Conservation (phyloP, 2,888 invertebrate species). For the Trachelus stipa region DNA sequence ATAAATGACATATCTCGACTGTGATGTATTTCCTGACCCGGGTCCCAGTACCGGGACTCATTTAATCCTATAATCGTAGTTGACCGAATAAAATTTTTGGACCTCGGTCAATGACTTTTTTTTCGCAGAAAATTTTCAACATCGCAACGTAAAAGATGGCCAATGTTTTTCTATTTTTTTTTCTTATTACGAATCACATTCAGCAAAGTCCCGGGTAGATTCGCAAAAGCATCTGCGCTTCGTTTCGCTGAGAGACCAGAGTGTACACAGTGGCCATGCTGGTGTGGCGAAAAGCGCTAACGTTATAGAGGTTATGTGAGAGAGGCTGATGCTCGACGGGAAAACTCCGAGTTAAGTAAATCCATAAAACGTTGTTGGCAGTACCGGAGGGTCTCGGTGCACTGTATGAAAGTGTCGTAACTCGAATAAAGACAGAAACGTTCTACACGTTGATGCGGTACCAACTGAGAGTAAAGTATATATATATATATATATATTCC, state of each 20-base stretch:
- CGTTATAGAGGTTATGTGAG: neutral
- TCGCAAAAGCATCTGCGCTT: neutral
- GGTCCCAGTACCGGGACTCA: neutral
- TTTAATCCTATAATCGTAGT: neutral
- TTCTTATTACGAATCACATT: neutral
- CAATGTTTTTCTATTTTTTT: neutral
- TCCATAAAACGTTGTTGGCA: neutral
- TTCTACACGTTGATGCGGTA: slow-evolving; percentile 1
- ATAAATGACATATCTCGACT: neutral
- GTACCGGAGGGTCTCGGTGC: neutral
- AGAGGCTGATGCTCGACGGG: neutral
- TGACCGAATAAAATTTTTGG: neutral
- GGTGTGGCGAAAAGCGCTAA: neutral
- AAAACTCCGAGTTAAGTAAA: neutral
- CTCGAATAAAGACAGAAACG: slow-evolving; percentile 6
- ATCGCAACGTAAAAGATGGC: neutral
- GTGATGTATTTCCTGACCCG: neutral
- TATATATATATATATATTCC: too few species aligned
- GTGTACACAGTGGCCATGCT: neutral
- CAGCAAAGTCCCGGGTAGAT: neutral
- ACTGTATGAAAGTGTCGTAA: slow-evolving; percentile 3
- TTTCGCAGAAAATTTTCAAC: neutral
- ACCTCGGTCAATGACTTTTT: neutral
- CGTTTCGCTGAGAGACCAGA: neutral
- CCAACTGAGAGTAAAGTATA: neutral